Percentiles rank a stretch among this genome's conserved stretches.
These are phyloP conservation scores for Luperina testacea DNA, from an alignment of 2,888 invertebrate species.

Conservation along the genomic window DNA sequence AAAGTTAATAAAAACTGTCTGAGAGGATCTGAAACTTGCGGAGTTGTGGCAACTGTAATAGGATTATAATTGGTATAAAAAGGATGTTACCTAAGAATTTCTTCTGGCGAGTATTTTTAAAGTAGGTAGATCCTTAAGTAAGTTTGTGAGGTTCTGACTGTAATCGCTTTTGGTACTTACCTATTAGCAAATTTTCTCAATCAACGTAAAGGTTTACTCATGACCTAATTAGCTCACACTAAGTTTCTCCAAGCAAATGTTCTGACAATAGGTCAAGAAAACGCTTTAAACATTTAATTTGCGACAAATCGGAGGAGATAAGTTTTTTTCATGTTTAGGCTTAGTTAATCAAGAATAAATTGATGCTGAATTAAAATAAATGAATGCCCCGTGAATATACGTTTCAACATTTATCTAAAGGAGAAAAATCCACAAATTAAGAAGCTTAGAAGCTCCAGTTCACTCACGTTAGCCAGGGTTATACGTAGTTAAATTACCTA, in stretches of 20 bases:
- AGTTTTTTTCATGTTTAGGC: not conserved
- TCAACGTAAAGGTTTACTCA: conserved; percentile 9
- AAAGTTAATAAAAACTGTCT: conserved; percentile 46
- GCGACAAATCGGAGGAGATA: not conserved
- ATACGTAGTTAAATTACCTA: too few species aligned
- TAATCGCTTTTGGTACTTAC: not conserved
- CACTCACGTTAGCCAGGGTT: not conserved
- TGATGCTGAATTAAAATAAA: not conserved
- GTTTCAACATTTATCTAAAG: too few species aligned
- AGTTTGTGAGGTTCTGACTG: not conserved
- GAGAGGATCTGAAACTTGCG: conserved; percentile 31
- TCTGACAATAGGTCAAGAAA: not conserved
- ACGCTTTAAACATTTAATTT: not conserved
- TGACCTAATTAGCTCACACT: not conserved
- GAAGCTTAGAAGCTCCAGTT: too few species aligned
- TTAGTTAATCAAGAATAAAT: not conserved
- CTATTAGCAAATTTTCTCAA: conserved; percentile 1
- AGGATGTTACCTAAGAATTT: not conserved
- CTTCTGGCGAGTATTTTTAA: conserved; percentile 6
- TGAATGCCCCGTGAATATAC: not conserved
- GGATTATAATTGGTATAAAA: conserved; percentile 36
- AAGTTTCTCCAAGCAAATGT: conserved; percentile 2
- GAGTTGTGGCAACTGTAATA: conserved; percentile 20
- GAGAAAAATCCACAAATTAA: not conserved
- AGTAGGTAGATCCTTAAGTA: not conserved